A percentile compares a stretch with the other conserved stretches of the same genome.
phyloP scores from a whole-genome alignment of 2,888 invertebrate genomes.

The Melanchra persicariae region DNA sequence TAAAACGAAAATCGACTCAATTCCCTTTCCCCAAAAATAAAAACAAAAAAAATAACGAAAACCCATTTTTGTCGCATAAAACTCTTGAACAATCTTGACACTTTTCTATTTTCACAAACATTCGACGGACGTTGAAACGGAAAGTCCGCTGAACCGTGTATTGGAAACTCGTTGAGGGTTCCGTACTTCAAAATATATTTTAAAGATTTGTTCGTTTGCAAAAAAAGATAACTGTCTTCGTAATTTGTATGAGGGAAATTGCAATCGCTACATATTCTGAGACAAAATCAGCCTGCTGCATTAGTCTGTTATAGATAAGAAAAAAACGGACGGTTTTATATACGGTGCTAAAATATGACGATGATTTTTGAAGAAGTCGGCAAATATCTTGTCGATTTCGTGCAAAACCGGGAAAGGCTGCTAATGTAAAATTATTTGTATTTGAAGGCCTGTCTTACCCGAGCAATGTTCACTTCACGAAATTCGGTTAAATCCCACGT shows the following conservation, averaged over 20 bases:
- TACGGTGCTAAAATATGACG: too few species aligned
- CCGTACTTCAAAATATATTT: neutral
- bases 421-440: too few species aligned
- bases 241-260: neutral
- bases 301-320: too few species aligned
- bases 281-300: too few species aligned
- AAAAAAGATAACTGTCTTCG: neutral
- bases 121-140: conserved; percentile 45
- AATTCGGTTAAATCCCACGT: too few species aligned
- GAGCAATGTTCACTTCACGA: too few species aligned
- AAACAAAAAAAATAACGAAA: conserved; percentile 27
- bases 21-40: conserved; percentile 18
- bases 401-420: too few species aligned
- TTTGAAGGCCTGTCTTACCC: neutral
- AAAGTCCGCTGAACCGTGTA: conserved; percentile 33
- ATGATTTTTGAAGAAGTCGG: too few species aligned
- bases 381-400: too few species aligned
- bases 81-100: conserved; percentile 47
- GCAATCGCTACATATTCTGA: too few species aligned
- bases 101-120: conserved; percentile 58
- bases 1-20: conserved; percentile 34
- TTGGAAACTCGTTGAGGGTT: conserved; percentile 26
- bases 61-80: conserved; percentile 52
- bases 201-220: too few species aligned
- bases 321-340: too few species aligned